Base-by-base conservation (phyloP, 1,140 invertebrate species). In the Drosophila simulans region DNA sequence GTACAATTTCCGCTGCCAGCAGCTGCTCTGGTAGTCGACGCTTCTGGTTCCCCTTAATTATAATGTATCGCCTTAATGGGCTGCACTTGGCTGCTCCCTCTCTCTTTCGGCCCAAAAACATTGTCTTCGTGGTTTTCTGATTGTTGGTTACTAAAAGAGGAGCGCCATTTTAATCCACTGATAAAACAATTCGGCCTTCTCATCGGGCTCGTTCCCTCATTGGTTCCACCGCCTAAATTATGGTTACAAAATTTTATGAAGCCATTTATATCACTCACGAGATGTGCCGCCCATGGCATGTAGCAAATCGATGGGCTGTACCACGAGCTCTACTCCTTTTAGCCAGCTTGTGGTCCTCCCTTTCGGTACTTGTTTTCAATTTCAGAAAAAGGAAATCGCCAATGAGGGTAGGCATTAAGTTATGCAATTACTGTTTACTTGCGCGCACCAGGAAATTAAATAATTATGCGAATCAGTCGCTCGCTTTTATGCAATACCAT, bases 201-300 rank as follows among this genome's bases (percentile, higher is more conserved):
- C 72, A 74, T 52, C 72, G 70, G 53, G 13, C 45, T 35, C 15
- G 42, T 27, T 55, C 31, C 4, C 1, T 25, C 35, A 20, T 17
- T n/a, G 13, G 46, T 65, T 37, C n/a, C 31, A 45, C 49, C 54
- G 0, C 22, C 3, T 59, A 82, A 85, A 85, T 85, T 63, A 85
- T 82, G 82, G 82, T 85, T 88, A 88, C 83, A 89, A 86, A 86
- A 89, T 86, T 89, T 86, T 89, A 86, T 86, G 84, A 89, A 86
- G 84, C 83, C 80, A 86, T 86, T 86, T 89, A 86, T 86, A 88
- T 89, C 83, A 89, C 83, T 86, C 83, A 80, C 58, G 54, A 49
- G 71, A 48, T 51, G 48, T 22, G 43, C 57, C 70, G 66, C 60
- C 68, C 72, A 58, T 72, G 63, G 52, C 57, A 58, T 78, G 66